phyloP scores from a whole-genome alignment of 2,888 invertebrate species.

The Cerastoderma edule region DNA sequence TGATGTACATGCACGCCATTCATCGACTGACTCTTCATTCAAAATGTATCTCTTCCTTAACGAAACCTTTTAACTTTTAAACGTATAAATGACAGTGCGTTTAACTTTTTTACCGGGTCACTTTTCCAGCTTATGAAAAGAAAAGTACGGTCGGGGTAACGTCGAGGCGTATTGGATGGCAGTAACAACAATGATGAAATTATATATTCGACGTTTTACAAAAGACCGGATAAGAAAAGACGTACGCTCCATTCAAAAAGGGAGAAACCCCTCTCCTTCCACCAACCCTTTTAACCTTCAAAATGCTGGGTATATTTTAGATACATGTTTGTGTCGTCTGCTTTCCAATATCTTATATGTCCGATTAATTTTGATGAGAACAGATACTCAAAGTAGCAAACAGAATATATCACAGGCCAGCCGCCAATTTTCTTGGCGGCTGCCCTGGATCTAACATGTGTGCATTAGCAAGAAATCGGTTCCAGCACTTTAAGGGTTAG shows the following conservation, averaged over 20 bases:
- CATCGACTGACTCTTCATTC: too few relatives aligned
- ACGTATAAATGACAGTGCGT: conserved; percentile 22
- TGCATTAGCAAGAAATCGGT: too few relatives aligned
- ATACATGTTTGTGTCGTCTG: too few relatives aligned
- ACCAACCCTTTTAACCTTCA: neutral
- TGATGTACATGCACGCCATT: too few relatives aligned
- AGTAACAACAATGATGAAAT: conserved; percentile 51
- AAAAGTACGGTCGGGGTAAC: conserved; percentile 27
- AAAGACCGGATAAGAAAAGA: conserved; percentile 58
- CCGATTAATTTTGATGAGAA: too few relatives aligned
- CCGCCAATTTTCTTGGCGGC: too few relatives aligned
- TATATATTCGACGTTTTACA: conserved; percentile 52
- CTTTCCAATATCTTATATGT: too few relatives aligned
- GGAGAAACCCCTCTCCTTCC: too few relatives aligned
- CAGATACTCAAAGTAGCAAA: too few relatives aligned
- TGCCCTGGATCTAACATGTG: too few relatives aligned
- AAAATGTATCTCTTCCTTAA: conserved; percentile 15
- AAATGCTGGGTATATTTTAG: neutral
- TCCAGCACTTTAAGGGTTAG: too few relatives aligned
- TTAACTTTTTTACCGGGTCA: conserved; percentile 36
- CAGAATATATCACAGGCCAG: too few relatives aligned
- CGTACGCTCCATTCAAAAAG: conserved; percentile 29
- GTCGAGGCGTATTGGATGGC: conserved; percentile 44
- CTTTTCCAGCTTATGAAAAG: conserved; percentile 47
- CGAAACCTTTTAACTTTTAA: conserved; percentile 3